Evolutionary conservation across 2,888 invertebrate species (phyloP).

Genomic region (Magallana nippona): DNA sequence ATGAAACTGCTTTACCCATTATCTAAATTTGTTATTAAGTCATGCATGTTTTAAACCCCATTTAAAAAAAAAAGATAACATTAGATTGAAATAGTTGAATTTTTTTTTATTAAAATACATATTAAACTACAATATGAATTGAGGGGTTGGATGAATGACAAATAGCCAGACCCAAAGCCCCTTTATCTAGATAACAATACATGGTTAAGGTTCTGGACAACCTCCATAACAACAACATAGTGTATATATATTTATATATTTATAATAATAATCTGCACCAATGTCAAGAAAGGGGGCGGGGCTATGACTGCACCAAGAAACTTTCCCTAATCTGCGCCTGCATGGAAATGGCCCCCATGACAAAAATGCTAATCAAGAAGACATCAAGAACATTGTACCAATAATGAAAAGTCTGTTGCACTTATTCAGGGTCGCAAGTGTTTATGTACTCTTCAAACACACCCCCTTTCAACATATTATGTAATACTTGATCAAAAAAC

Average conservation of each 20-base stretch:
- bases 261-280: conserved; percentile 13
- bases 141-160: background rate
- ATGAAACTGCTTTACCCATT: too few relatives aligned
- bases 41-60: too few relatives aligned
- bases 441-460: too few relatives aligned
- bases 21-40: too few relatives aligned
- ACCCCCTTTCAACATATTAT: too few relatives aligned
- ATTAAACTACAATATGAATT: conserved; percentile 33
- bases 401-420: too few relatives aligned
- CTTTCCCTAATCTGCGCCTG: background rate
- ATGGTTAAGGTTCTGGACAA: conserved; percentile 6
- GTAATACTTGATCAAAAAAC: too few relatives aligned
- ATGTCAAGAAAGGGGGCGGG: conserved; percentile 23
- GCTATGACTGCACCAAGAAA: background rate
- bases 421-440: too few relatives aligned
- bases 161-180: background rate
- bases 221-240: conserved; percentile 23
- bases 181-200: conserved; percentile 24
- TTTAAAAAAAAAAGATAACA: background rate
- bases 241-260: background rate
- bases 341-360: background rate
- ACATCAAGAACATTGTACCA: too few relatives aligned
- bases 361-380: background rate
- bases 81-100: background rate
- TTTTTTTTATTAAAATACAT: conserved; percentile 30